A percentile compares a stretch with the other conserved stretches of the same genome.
These are phyloP conservation scores for Temnothorax longispinosus DNA, from an alignment of 1,140 invertebrate genomes.

Conservation along the genomic window DNA sequence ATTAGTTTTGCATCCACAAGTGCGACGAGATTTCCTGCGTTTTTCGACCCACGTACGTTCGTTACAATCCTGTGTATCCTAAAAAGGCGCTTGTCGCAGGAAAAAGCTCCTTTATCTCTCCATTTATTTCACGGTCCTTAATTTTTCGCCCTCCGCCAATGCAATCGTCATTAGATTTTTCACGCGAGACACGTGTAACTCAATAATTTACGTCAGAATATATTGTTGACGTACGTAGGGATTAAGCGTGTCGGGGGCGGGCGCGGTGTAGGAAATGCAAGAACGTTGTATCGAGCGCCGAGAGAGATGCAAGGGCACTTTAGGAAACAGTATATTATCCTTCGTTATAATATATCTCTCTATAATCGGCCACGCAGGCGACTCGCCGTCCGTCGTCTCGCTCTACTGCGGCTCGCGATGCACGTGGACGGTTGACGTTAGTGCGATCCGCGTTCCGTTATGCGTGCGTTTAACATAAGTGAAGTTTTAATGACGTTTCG, in stretches of 20 bases:
- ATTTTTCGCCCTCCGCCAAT: neutral
- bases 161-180: neutral
- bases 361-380: slow-evolving; percentile 66
- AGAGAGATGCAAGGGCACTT: neutral
- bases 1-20: slow-evolving; percentile 23
- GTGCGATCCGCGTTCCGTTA: slow-evolving; percentile 73
- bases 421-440: slow-evolving; percentile 72
- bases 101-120: neutral
- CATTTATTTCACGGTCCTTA: neutral
- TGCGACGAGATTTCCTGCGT: neutral
- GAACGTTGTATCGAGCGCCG: neutral
- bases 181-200: neutral
- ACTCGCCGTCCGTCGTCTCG: slow-evolving; percentile 64
- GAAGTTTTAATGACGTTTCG: slow-evolving; percentile 25
- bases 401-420: slow-evolving; percentile 66
- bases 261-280: neutral
- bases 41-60: slow-evolving; percentile 22
- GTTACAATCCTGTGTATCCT: neutral
- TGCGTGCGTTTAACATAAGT: slow-evolving; percentile 35
- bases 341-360: slow-evolving; percentile 39
- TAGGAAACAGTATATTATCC: slow-evolving; percentile 60
- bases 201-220: neutral
- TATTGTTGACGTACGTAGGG: neutral
- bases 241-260: neutral
- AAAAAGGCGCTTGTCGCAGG: neutral